These are phyloP conservation scores for Parazoanthus atlanticus DNA, from an alignment of 92 coral and sea anemone species.

Conservation along the genomic window DNA sequence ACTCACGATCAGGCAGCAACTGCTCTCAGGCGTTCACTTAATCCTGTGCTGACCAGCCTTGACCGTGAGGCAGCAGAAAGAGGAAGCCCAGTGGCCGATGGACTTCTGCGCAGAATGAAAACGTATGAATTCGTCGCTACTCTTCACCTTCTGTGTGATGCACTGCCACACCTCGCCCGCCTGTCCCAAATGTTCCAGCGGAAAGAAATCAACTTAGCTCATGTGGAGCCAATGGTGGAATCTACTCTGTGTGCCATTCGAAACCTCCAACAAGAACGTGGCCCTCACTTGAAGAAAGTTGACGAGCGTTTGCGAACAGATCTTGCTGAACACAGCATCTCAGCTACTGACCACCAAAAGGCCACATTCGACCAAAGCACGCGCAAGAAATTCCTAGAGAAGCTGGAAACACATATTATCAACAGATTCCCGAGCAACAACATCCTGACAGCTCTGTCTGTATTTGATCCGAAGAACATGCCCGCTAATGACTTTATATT, in stretches of 20 bases:
- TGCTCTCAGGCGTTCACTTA: conserved; percentile 34
- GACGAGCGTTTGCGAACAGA: too few relatives aligned
- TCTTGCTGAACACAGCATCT: too few relatives aligned
- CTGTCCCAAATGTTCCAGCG: neutral
- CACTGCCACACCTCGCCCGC: conserved; percentile 27
- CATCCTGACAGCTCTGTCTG: too few relatives aligned
- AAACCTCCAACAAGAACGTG: neutral
- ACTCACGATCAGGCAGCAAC: conserved; percentile 47
- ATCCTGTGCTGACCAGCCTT: conserved; percentile 44
- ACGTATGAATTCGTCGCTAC: conserved; percentile 49
- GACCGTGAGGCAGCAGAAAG: conserved; percentile 47
- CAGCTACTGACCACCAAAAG: too few relatives aligned
- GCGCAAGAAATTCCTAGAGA: too few relatives aligned
- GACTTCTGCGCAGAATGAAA: conserved; percentile 31
- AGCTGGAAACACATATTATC: too few relatives aligned
- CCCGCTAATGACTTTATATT: too few relatives aligned
- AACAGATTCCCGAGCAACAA: too few relatives aligned
- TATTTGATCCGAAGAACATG: too few relatives aligned
- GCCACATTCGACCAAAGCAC: too few relatives aligned
- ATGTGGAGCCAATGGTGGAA: conserved; percentile 23
- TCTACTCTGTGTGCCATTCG: neutral
- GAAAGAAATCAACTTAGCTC: neutral
- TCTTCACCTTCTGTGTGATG: conserved; percentile 46
- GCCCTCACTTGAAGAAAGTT: neutral
- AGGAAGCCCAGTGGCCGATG: conserved; percentile 32